Percentiles rank a stretch among this genome's conserved stretches.
Evolutionary conservation across 2,888 invertebrate species (phyloP).

Genomic region (Callyntrura guangdongensis): DNA sequence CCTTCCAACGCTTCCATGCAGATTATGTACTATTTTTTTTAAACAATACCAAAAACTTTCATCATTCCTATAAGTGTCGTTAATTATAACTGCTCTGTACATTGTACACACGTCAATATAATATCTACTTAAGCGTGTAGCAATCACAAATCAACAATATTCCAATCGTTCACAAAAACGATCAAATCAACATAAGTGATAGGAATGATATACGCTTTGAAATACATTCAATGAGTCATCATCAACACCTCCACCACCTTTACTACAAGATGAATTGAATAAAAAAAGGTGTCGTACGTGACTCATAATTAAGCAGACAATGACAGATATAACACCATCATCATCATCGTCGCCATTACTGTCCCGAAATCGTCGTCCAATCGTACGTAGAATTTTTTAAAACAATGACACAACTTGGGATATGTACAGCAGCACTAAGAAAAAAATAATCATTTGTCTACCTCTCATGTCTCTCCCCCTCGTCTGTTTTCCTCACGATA

Average conservation of each 20-base stretch:
- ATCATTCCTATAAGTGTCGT: constrained; percentile 10
- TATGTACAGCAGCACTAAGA: constrained; percentile 46
- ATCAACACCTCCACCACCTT: constrained; percentile 16
- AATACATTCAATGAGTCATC: constrained; percentile 25
- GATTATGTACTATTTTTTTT: constrained; percentile 17
- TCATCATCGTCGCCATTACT: not conserved
- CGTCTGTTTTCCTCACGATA: constrained; percentile 10
- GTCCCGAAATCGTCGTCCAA: not conserved
- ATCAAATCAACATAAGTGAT: not conserved
- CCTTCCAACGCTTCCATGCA: constrained; percentile 62
- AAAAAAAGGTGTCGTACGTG: constrained; percentile 48
- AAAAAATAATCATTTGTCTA: constrained; percentile 38
- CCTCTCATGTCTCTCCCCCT: not conserved
- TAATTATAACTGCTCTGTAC: constrained; percentile 44
- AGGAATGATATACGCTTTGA: not conserved
- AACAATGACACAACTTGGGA: constrained; percentile 41
- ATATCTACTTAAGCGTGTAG: no score
- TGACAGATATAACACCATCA: constrained; percentile 41
- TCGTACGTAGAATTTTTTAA: constrained; percentile 35
- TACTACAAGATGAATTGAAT: not conserved
- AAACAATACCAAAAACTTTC: constrained; percentile 47
- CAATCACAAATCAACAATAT: constrained; percentile 35
- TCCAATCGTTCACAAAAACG: constrained; percentile 32
- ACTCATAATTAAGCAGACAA: constrained; percentile 70
- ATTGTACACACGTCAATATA: constrained; percentile 8